phyloP scores from a whole-genome alignment of 2,888 invertebrate genomes.

The Archips xylosteana region DNA sequence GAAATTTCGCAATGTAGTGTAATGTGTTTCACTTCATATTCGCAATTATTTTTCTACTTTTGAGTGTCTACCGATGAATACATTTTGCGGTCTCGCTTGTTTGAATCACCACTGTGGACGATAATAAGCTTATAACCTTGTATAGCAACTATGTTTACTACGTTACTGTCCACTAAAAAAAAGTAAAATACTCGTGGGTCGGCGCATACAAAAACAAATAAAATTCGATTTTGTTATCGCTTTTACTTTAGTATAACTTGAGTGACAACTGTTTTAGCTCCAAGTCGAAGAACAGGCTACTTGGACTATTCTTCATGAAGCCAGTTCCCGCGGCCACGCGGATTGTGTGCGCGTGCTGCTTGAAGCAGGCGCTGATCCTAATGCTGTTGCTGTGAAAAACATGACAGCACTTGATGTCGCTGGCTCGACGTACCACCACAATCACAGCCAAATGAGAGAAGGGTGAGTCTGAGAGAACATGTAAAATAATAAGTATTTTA shows the following conservation, averaged over 20 bases:
- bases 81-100: too few relatives aligned
- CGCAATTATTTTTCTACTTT: too few relatives aligned
- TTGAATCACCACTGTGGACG: too few relatives aligned
- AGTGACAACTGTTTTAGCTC: not conserved
- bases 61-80: too few relatives aligned
- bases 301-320: constrained; percentile 13
- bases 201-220: not conserved
- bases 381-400: not conserved
- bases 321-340: not conserved
- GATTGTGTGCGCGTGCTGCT: not conserved
- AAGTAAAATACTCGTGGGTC: too few relatives aligned
- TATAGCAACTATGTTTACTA: too few relatives aligned
- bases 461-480: not conserved
- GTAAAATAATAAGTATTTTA: too few relatives aligned
- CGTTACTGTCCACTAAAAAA: too few relatives aligned
- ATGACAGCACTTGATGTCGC: constrained; percentile 13
- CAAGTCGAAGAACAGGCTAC: not conserved
- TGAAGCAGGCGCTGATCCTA: not conserved
- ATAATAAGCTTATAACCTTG: too few relatives aligned
- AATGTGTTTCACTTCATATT: too few relatives aligned
- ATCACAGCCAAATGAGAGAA: not conserved
- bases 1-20: too few relatives aligned
- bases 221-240: not conserved
- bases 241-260: not conserved
- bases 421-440: constrained; percentile 1